Evolutionary conservation across 2,797 vertebrate genomes (phyloP), one percentile per base, ranked within the genome.

Genomic region (Sciurus carolinensis): DNA sequence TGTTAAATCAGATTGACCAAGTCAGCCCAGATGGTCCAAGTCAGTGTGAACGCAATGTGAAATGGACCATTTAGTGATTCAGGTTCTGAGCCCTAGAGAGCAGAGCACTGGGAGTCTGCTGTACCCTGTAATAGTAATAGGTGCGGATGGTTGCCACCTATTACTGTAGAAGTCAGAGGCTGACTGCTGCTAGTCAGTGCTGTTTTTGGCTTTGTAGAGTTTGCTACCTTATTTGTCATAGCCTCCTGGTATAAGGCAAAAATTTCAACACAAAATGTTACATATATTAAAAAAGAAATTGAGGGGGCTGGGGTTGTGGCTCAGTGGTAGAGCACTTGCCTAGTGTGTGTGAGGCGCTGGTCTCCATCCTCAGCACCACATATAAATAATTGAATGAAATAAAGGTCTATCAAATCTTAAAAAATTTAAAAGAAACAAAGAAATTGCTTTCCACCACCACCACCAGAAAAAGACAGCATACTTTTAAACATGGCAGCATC

Each of bases 211-310:
- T 87, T 64, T 44, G 2, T 33, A 44, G 5, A 33, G 33, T 73
- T 92, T 71, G 28, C 4, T 24, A 5, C 26, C 50, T 0, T 64
- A 12, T 80, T 81, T 76, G 71, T 66, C 26, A 44, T 47, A 2
- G 18, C 15, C 14, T 91, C 50, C 84, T 93, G 33, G 7, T 84
- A 18, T 18, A 72, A 91, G 30, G 24, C 30, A 84, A 75, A 87
- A 57, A 42, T 80, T 85, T 54, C 24, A 86, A 73, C 15, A 17
- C 79, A 94, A 75, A 57, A 90, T 54, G 1, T 20, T 44, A 0
- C 42, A 8, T 18, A 9, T 64, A 26, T 82, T 86, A n/a, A 95
- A 94, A 79, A 80, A 64, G 28, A 95, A 87, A 64, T 62, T 64
- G 36, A 2, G 44, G 44, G 44, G 44, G 44, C 44, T 47, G 44